A percentile compares a stretch with the other conserved stretches of the same genome.
Conservation (phyloP, 1,140 invertebrate genomes). For the Telenomus remus region DNA sequence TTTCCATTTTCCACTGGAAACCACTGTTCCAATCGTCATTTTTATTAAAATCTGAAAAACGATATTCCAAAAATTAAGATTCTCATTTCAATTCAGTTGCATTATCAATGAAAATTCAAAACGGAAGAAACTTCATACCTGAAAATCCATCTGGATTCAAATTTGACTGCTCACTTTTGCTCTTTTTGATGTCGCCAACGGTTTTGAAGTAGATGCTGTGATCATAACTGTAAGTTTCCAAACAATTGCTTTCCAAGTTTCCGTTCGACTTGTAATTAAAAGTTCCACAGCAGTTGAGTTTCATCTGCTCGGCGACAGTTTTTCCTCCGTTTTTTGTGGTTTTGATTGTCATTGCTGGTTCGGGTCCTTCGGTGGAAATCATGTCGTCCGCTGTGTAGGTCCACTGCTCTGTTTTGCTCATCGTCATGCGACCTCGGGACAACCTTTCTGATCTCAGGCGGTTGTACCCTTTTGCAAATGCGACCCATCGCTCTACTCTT, state of each 20-base stretch:
- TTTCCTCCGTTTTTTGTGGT: slow-evolving; percentile 9
- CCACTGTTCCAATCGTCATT: slow-evolving; percentile 3
- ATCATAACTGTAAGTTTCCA: slow-evolving; percentile 70
- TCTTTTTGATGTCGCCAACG: slow-evolving; percentile 64
- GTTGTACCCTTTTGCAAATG: slow-evolving; percentile 68
- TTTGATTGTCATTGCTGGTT: slow-evolving; percentile 27
- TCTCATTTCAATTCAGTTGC: too few species aligned
- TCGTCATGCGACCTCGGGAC: slow-evolving; percentile 60
- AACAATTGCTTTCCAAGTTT: slow-evolving; percentile 66
- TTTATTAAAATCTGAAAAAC: neutral
- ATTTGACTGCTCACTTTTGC: neutral
- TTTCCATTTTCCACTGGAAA: slow-evolving; percentile 1
- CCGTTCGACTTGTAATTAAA: slow-evolving; percentile 69
- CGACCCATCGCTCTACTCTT: slow-evolving; percentile 69
- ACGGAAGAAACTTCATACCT: too few species aligned
- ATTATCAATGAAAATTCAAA: too few species aligned
- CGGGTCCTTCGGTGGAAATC: slow-evolving; percentile 46
- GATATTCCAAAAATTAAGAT: neutral
- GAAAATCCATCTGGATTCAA: too few species aligned
- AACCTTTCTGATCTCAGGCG: slow-evolving; percentile 63
- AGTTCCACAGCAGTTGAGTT: slow-evolving; percentile 66
- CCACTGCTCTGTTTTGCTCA: slow-evolving; percentile 61
- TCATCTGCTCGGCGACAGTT: slow-evolving; percentile 57
- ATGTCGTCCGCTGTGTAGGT: slow-evolving; percentile 47
- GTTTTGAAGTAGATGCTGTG: slow-evolving; percentile 74